Conservation (phyloP, 2,888 invertebrate species). For the Luffia ferchaultella region DNA sequence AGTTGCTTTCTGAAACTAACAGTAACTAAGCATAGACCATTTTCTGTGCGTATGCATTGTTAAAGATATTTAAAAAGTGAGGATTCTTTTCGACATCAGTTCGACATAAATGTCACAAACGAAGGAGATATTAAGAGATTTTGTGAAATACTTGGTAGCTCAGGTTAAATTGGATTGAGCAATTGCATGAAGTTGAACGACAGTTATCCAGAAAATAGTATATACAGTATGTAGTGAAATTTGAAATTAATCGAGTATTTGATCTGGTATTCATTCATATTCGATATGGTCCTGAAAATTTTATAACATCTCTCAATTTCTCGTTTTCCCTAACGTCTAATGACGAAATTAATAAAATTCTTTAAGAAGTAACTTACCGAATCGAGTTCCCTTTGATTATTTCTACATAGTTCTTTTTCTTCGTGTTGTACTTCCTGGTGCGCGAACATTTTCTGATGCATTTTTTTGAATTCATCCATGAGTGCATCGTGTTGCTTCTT, state of each 20-base stretch:
- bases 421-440: conserved; percentile 28
- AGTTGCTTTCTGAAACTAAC: no score
- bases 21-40: no score
- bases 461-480: conserved; percentile 91
- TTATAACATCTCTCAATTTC: background rate
- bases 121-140: no score
- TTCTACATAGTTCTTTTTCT: conserved; percentile 16
- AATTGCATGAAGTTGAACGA: no score
- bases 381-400: background rate
- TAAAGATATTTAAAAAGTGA: no score
- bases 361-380: conserved; percentile 1
- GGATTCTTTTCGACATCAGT: no score
- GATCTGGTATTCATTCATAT: background rate
- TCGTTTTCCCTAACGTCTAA: background rate
- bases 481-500: conserved; percentile 77
- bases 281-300: background rate
- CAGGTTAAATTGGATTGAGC: no score
- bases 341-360: background rate
- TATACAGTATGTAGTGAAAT: background rate
- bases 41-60: no score
- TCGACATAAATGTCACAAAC: no score
- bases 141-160: no score
- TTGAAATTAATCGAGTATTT: background rate
- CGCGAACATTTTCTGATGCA: conserved; percentile 87
- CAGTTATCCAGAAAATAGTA: no score